Percentiles rank a stretch among this genome's conserved stretches.
phyloP scores from a whole-genome alignment of 2,888 invertebrate species.

The Choristoneura rosaceana region DNA sequence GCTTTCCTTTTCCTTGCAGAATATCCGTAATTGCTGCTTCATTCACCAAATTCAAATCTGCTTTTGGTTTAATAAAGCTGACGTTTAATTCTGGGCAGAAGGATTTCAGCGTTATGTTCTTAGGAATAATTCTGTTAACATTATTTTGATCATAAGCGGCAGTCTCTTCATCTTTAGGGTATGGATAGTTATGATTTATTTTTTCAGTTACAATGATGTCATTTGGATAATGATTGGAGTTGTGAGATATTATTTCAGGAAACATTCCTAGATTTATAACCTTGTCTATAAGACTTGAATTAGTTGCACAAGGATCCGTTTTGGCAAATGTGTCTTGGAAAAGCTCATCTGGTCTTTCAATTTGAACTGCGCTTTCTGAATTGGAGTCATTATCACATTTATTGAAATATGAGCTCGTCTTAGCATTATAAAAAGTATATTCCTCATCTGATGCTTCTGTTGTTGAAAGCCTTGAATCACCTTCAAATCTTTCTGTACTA shows the following conservation, averaged over 20 bases:
- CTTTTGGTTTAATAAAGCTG: conserved; percentile 48
- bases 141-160: conserved; percentile 45
- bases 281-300: conserved; percentile 51
- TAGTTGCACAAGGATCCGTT: conserved; percentile 19
- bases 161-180: conserved; percentile 41
- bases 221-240: conserved; percentile 47
- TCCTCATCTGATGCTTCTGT: conserved; percentile 48
- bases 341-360: conserved; percentile 16
- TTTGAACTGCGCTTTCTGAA: conserved; percentile 46
- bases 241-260: conserved; percentile 53
- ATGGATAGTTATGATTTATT: conserved; percentile 24
- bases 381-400: conserved; percentile 49
- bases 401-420: conserved; percentile 57
- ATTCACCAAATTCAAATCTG: conserved; percentile 55
- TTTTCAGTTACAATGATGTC: conserved; percentile 49
- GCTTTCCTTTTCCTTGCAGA: conserved; percentile 51
- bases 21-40: conserved; percentile 57
- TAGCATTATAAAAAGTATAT: conserved; percentile 52
- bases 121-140: conserved; percentile 43
- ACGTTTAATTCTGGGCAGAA: conserved; percentile 47
- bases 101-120: conserved; percentile 55
- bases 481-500: conserved; percentile 52
- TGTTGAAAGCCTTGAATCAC: conserved; percentile 39
- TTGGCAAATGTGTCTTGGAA: conserved; percentile 8
- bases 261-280: conserved; percentile 58